Conservation (phyloP, 2,113 vertebrate genomes). For the Globicephala melas region DNA sequence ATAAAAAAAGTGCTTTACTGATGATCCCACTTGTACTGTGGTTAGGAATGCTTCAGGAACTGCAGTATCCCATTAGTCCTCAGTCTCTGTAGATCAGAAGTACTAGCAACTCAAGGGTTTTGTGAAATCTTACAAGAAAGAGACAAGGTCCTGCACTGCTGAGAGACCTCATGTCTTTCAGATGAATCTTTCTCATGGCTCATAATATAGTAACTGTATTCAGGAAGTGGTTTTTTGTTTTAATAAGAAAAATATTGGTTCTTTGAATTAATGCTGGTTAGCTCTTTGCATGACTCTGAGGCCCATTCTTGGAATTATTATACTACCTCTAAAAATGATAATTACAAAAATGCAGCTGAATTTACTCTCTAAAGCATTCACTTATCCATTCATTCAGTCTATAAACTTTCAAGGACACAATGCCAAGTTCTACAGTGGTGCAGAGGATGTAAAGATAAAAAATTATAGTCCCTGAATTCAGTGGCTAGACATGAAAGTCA, state of each 20-base stretch:
- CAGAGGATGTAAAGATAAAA: neutral
- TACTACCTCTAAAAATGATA: neutral
- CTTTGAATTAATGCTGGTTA: neutral
- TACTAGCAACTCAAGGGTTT: neutral
- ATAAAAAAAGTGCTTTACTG: neutral
- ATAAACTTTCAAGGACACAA: neutral
- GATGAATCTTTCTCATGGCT: neutral
- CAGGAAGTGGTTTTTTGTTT: neutral
- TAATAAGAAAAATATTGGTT: neutral
- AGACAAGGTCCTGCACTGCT: neutral
- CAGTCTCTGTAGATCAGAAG: neutral
- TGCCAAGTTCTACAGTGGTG: neutral
- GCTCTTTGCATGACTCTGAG: neutral
- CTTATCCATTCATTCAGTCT: neutral
- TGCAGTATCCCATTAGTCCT: neutral
- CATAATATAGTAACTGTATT: neutral
- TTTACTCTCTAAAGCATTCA: neutral
- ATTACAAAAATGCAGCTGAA: neutral
- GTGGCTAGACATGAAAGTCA: neutral
- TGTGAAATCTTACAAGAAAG: neutral
- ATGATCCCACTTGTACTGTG: neutral
- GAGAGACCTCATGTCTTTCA: neutral
- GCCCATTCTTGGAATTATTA: neutral
- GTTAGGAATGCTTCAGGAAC: neutral
- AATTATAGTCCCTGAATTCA: neutral